Conservation (phyloP, 2,888 invertebrate species). For the Andrena haemorrhoa region DNA sequence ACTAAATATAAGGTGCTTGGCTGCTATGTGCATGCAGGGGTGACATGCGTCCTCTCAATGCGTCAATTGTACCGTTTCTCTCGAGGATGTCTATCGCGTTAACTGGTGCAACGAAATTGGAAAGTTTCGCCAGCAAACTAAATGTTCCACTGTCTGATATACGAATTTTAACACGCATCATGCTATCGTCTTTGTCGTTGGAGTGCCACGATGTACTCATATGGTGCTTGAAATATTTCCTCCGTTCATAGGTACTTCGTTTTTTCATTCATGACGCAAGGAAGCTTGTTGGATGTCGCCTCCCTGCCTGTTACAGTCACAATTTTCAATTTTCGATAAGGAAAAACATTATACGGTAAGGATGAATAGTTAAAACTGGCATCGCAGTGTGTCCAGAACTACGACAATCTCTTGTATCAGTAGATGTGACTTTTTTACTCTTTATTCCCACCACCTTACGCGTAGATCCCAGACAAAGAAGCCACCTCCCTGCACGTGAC, state of each 20-base stretch:
- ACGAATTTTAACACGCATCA: not conserved
- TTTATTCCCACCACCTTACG: slow-evolving; percentile 30
- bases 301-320: not conserved
- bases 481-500: not conserved
- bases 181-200: not conserved
- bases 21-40: slow-evolving; percentile 77
- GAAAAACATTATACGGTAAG: not conserved
- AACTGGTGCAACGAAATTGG: slow-evolving; percentile 21
- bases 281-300: slow-evolving; percentile 47
- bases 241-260: not conserved
- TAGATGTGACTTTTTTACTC: slow-evolving; percentile 19
- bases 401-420: not conserved
- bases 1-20: slow-evolving; percentile 76
- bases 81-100: slow-evolving; percentile 2
- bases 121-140: not conserved
- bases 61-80: slow-evolving; percentile 9
- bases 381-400: not conserved
- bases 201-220: slow-evolving; percentile 44
- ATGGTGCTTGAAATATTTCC: slow-evolving; percentile 49
- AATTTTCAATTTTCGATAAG: not conserved
- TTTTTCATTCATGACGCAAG: not conserved
- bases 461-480: not conserved
- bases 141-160: not conserved
- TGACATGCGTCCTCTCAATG: slow-evolving; percentile 70
- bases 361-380: not conserved